Evolutionary conservation across 2,113 vertebrate species (phyloP), one percentile per base, ranked within the genome.

Genomic region (Girardinichthys multiradiatus): DNA sequence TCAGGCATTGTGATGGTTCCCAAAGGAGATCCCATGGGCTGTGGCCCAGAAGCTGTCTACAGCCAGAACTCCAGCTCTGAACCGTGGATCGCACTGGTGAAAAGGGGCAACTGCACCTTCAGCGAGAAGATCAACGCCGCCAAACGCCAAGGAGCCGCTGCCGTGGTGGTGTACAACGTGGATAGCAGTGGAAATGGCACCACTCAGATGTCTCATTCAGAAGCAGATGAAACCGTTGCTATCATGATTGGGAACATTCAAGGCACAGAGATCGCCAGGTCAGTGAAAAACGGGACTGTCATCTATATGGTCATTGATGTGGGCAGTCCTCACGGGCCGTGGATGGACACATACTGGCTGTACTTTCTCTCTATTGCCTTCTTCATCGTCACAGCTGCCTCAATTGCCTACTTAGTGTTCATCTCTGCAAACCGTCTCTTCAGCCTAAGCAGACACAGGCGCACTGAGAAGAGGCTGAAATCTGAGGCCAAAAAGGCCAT

Each of bases 51-150:
- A 31, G 42, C 59, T 1, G 68, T 82, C 4, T 93, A 92, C 86
- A 64, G 3, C 24, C 31, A 70, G 5, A 91, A 80, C 0, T 0
- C 0, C 57, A 85, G 37, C 70, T 70, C 28, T 0, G 14, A 48
- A 0, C 86, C 90, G 0, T 98, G 96, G 97, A 95, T 98, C 67
- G 97, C 97, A 0, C 92, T 98, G 60, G 92, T 98, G 1, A 95
- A 96, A 90, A 92, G 95, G 75, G 96, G 96, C n/a, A 95, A 96
- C 70, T 98, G 97, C 74, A 95, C 77, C 30, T 96, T 96, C 85
- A 89, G 93, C 0, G 89, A 95, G 62, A 99, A 98, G 92, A 97
- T 97, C 28, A 82, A 86, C 0, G 85, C 78, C 15, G 96, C 96
- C 0, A 42, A 83, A 66, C 74, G 13, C 37, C 91, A 77, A 8